Evolutionary conservation across 2,113 vertebrate species (phyloP).

Genomic region (Nothobranchius furzeri): DNA sequence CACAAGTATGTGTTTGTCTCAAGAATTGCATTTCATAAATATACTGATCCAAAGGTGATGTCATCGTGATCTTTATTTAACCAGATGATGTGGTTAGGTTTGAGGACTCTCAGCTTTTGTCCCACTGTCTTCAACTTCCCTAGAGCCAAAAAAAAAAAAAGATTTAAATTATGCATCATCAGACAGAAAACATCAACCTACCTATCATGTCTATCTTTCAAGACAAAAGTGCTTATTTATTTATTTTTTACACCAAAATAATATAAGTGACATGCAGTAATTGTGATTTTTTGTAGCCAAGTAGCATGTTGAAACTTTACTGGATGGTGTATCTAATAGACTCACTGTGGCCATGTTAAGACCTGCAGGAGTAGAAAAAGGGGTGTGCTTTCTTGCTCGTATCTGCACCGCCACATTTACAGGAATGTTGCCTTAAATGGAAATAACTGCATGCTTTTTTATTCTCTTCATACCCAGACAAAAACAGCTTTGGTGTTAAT

Average conservation of each 20-base stretch:
- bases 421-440: conserved; percentile 52
- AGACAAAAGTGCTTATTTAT: background rate
- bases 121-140: too few species aligned
- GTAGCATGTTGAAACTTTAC: conserved; percentile 23
- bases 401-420: background rate
- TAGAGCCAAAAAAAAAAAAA: too few species aligned
- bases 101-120: too few species aligned
- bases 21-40: background rate
- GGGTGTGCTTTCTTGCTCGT: background rate
- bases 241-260: background rate
- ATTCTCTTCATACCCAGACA: background rate
- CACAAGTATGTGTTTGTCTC: conserved; percentile 86
- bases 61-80: background rate
- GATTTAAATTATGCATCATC: too few species aligned
- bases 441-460: background rate
- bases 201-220: too few species aligned
- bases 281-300: too few species aligned
- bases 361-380: conserved; percentile 53
- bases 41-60: too few species aligned
- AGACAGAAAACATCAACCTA: too few species aligned
- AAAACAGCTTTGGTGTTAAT: background rate
- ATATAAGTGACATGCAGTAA: too few species aligned
- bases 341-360: conserved; percentile 50
- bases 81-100: too few species aligned
- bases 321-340: background rate